These are phyloP conservation scores for Drosophila melanogaster DNA, from an alignment of 1,140 invertebrate genomes.

Conservation along the genomic window DNA sequence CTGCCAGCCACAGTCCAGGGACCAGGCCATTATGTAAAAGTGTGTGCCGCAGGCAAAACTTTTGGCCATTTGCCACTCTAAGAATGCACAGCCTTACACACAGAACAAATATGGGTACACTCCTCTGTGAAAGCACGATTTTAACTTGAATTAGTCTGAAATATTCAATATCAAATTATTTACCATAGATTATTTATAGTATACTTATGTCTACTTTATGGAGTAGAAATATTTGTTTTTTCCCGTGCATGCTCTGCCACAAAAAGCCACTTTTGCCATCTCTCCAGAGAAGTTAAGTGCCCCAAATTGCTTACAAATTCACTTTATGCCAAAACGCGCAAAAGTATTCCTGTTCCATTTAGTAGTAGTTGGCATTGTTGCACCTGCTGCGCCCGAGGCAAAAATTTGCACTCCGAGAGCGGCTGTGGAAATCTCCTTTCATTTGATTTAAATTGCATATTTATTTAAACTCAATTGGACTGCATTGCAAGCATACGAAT, in stretches of 20 bases:
- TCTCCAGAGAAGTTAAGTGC: constrained; percentile 23
- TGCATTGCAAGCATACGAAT: constrained; percentile 36
- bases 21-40: constrained; percentile 29
- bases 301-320: constrained; percentile 75
- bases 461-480: constrained; percentile 55
- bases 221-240: not conserved
- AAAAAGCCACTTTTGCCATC: constrained; percentile 25
- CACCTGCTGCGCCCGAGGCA: constrained; percentile 13
- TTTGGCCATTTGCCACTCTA: constrained; percentile 33
- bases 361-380: constrained; percentile 22
- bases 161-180: too few species aligned
- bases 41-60: constrained; percentile 32
- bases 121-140: not conserved
- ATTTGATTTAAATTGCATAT: constrained; percentile 51
- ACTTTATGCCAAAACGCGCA: constrained; percentile 41
- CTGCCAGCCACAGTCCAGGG: constrained; percentile 10
- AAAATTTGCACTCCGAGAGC: constrained; percentile 14
- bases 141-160: too few species aligned
- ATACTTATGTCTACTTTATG: not conserved
- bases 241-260: not conserved
- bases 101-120: not conserved
- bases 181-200: too few species aligned
- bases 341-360: constrained; percentile 43
- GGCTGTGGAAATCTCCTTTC: constrained; percentile 2
- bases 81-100: constrained; percentile 29